Base-by-base conservation (phyloP, 2,113 vertebrate genomes). In the Nibea coibor region DNA sequence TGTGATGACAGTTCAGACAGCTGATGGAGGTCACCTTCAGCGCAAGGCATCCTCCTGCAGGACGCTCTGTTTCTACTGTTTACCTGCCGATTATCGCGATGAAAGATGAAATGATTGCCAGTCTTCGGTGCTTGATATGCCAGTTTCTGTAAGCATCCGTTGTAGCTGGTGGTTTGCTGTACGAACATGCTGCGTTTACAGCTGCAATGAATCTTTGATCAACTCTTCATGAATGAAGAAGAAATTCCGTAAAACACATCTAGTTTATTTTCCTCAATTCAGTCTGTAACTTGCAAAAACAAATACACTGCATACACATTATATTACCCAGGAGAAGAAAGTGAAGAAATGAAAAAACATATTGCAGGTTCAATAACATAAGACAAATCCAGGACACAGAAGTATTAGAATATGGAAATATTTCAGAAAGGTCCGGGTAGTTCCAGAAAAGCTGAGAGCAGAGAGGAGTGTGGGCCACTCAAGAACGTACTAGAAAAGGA, bases 11-110 rank as follows among this genome's bases (percentile, higher is more conserved):
- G 45, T 5, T 58, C 48, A n/a, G 65, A 82, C 75, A 80, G 78
- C 87, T 90, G 78, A 86, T 61, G 54, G 50, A 54, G 35, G 43
- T 83, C 81, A 77, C 76, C 61, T 87, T 83, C 10, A 61, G 45
- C 45, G 22, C 58, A 8, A 31, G 19, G 24, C 15, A 26, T 19
- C 54, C 3, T 68, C 14, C 61, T 16, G 19, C 16, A 1, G 31
- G 22, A 78, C 43, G 11, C 22, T n/a, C 57, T n/a, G 43, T 42
- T 31, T 64, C 28, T 19, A 1, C 48, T n/a, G 28, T 50, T 26
- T 31, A 50, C 31, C 22, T 28, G n/a, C 15, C 2, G 3, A 28
- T 11, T 1, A 2, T 8, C 50, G 5, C 1, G 15, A 15, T 6
- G 31, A 48, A 45, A 65, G 20, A 56, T 8, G 54, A 66, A 59